Evolutionary conservation across 1,140 invertebrate species (phyloP), one percentile per base, ranked within the genome.

Genomic region (Drosophila ananassae): DNA sequence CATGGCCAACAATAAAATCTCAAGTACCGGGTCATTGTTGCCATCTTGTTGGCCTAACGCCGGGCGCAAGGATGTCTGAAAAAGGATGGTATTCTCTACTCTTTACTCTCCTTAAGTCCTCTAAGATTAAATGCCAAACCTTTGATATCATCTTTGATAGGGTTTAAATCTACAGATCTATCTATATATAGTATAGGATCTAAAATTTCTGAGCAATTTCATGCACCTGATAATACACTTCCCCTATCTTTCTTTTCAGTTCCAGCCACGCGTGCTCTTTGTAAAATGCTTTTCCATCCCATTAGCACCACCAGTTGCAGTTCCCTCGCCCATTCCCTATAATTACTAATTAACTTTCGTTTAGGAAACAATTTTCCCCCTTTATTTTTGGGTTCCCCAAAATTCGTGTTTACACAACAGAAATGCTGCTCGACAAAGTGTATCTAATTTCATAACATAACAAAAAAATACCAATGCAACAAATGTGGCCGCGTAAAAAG

Each of bases 391-490:
- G 55, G 2, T n/a, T 24, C 25, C 60, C 60, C 60, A 21, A 73
- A 74, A 53, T 75, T 71, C 57, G 59, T 87, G 82, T 87, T 87
- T 83, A 89, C 79, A 73, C 77, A 89, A 81, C 61, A 85, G 39
- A 74, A 81, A 84, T 83, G 80, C 67, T 83, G 69, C 79, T 79
- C 58, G 63, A 87, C 73, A 78, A 87, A 82, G 66, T 78, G 83
- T 89, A 79, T 87, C 83, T 87, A 87, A 87, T 87, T 87, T 89
- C 83, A 89, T 73, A 74, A 61, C 50, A 75, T 50, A 66, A 62
- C 48, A 72, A 53, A 53, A 58, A 63, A 52, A 75, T 17, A 17
- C 17, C 17, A 17, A 17, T 63, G 63, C 57, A 73, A 74, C 76
- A 87, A 84, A 73, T 73, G 77, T 62, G 61, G 66, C 76, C 71